Percentiles rank a stretch among this genome's conserved stretches.
Conservation (phyloP, 2,888 invertebrate genomes). For the Augochlorella aurata region DNA sequence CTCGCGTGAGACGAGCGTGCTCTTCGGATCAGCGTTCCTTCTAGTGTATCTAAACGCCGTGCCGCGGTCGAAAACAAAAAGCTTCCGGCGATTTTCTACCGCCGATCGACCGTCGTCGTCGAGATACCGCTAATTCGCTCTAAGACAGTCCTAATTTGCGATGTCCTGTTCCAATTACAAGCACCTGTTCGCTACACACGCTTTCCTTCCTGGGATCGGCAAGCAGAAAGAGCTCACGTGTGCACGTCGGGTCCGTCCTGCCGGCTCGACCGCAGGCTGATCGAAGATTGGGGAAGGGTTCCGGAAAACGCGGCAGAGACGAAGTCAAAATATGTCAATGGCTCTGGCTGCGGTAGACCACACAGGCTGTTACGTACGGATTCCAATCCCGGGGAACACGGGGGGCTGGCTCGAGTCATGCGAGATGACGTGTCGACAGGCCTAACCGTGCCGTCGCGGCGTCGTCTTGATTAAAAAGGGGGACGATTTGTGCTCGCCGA, state of each 20-base stretch:
- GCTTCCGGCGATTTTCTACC: slow-evolving; percentile 63
- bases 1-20: background rate
- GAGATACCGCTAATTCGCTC: slow-evolving; percentile 65
- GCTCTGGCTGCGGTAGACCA: slow-evolving; percentile 76
- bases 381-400: slow-evolving; percentile 38
- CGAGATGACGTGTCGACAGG: slow-evolving; percentile 79
- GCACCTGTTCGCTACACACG: slow-evolving; percentile 61
- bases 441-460: slow-evolving; percentile 56
- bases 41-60: slow-evolving; percentile 35
- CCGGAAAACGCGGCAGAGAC: slow-evolving; percentile 50
- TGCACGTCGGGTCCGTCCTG: slow-evolving; percentile 28
- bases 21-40: slow-evolving; percentile 45
- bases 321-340: slow-evolving; percentile 80
- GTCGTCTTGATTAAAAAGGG: slow-evolving; percentile 51
- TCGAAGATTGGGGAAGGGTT: slow-evolving; percentile 20
- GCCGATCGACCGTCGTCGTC: slow-evolving; percentile 67
- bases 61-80: slow-evolving; percentile 18
- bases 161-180: slow-evolving; percentile 71
- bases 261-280: slow-evolving; percentile 57
- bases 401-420: slow-evolving; percentile 74
- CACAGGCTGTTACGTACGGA: slow-evolving; percentile 62
- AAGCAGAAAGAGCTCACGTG: slow-evolving; percentile 1
- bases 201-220: slow-evolving; percentile 21
- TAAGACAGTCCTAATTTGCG: slow-evolving; percentile 62
- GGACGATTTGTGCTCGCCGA: slow-evolving; percentile 38